phyloP scores from a whole-genome alignment of 2,797 vertebrate species.

The Pipistrellus pygmaeus region DNA sequence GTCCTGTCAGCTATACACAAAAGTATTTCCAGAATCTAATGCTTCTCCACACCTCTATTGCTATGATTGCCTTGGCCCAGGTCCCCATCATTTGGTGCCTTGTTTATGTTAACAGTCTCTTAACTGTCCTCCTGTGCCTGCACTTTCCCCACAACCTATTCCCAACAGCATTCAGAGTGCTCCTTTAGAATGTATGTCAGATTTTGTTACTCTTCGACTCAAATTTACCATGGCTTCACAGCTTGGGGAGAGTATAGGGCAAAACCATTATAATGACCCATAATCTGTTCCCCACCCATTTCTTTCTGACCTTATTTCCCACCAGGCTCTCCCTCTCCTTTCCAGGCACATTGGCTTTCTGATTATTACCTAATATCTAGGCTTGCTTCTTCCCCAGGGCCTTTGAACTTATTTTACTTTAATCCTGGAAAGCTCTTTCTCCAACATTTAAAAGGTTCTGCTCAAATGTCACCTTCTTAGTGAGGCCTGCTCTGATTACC shows the following conservation, averaged over 20 bases:
- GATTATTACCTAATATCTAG: not conserved
- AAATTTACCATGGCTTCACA: not conserved
- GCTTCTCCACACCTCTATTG: not conserved
- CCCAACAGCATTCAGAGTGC: not conserved
- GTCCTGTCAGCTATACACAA: not conserved
- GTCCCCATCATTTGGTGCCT: not conserved
- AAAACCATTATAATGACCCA: not conserved
- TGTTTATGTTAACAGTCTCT: not conserved
- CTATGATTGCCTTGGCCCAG: not conserved
- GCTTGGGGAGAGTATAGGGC: not conserved
- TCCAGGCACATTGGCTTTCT: not conserved
- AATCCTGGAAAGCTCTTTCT: not conserved
- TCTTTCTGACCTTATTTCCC: not conserved
- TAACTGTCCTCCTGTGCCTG: conserved; percentile 1
- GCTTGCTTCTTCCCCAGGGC: not conserved
- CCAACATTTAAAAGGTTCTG: not conserved
- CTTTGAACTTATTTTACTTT: not conserved
- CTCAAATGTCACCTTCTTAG: not conserved
- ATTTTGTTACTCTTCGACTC: not conserved
- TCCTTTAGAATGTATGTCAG: conserved; percentile 33
- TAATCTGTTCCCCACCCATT: fast-evolving
- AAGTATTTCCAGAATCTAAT: not conserved
- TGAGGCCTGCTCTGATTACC: not conserved
- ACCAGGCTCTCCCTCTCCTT: not conserved
- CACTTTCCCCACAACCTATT: not conserved